Conservation (phyloP, 1,140 invertebrate genomes). For the Camponotus pennsylvanicus region DNA sequence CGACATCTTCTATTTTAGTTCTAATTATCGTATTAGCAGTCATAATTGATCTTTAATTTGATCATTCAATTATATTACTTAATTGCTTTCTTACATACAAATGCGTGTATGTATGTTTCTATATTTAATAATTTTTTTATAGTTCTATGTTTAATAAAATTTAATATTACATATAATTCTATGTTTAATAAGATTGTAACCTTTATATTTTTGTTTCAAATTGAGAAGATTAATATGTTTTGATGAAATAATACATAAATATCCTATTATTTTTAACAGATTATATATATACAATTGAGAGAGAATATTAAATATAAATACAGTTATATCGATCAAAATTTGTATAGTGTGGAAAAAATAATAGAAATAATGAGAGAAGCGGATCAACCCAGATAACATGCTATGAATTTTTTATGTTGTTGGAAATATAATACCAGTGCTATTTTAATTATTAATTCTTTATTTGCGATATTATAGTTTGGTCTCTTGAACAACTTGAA, state of each 20-base stretch:
- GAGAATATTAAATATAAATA: neutral
- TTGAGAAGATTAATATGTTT: neutral
- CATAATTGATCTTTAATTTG: neutral
- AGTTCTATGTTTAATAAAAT: neutral
- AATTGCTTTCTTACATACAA: no score
- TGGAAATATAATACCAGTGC: neutral
- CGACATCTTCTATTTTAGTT: neutral
- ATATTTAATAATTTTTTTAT: neutral
- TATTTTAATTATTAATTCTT: slow-evolving; percentile 5
- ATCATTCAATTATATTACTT: no score
- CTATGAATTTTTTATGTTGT: neutral
- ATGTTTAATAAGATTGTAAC: neutral
- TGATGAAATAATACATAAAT: slow-evolving; percentile 12
- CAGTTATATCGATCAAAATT: neutral
- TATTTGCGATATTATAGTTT: slow-evolving; percentile 9
- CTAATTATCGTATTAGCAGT: neutral
- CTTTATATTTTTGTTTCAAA: neutral
- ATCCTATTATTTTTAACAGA: neutral
- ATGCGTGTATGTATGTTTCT: neutral
- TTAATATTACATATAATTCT: neutral
- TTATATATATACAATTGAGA: neutral
- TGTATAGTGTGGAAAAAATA: neutral
- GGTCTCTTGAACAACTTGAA: neutral
- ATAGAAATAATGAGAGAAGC: neutral
- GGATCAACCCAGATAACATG: neutral